Conservation (phyloP, 2,797 vertebrate species). For the Halcyon chelicuti region DNA sequence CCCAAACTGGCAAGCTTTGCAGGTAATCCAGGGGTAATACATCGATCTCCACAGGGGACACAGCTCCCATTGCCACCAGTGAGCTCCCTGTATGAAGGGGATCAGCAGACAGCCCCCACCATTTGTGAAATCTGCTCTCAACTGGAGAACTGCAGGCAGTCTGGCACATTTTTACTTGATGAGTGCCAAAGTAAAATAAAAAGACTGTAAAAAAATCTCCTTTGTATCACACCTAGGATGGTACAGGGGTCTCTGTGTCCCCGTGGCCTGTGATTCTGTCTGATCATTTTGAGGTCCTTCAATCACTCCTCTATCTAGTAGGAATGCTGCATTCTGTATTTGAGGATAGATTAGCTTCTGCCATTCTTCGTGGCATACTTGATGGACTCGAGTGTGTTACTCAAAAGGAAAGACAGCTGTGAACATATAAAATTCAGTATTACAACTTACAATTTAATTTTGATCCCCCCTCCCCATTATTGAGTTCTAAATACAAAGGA, state of each 20-base stretch:
- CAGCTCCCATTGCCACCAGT: accelerated
- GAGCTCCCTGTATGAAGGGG: background rate
- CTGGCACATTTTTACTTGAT: background rate
- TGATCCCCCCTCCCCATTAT: background rate
- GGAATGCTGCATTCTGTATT: background rate
- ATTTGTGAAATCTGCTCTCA: background rate
- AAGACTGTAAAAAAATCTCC: background rate
- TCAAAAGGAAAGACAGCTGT: background rate
- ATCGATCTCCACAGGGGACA: background rate
- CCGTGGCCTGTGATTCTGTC: background rate
- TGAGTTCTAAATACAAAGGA: background rate
- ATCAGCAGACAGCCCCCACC: background rate
- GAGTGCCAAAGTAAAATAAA: background rate
- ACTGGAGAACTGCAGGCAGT: background rate
- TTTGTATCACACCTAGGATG: background rate
- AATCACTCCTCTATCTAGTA: background rate
- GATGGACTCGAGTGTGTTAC: background rate
- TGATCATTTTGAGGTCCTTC: background rate
- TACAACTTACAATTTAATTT: background rate
- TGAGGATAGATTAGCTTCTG: background rate
- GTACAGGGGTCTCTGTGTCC: background rate
- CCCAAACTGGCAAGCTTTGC: background rate
- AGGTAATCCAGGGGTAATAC: background rate
- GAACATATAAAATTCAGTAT: background rate
- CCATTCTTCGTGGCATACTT: background rate